phyloP scores from a whole-genome alignment of 2,888 invertebrate species.

The Lottia scabra region DNA sequence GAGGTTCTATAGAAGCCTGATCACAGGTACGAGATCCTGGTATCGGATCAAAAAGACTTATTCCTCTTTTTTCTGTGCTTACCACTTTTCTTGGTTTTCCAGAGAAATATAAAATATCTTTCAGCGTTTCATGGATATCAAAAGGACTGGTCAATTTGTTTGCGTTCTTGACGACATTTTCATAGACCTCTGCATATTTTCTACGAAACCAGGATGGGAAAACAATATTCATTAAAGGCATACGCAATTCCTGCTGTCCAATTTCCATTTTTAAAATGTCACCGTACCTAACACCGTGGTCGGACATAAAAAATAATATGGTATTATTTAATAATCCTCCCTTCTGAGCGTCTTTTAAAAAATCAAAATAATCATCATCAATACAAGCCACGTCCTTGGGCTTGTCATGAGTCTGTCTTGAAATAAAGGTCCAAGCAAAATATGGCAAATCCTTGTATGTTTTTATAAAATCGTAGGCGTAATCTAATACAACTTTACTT shows the following conservation, averaged over 20 bases:
- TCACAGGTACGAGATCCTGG: neutral
- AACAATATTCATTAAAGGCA: slow-evolving; percentile 82
- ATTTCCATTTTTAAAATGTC: slow-evolving; percentile 84
- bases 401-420: slow-evolving; percentile 85
- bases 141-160: slow-evolving; percentile 81
- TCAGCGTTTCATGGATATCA: slow-evolving; percentile 84
- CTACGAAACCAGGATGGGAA: slow-evolving; percentile 80
- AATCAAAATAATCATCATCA: slow-evolving; percentile 76
- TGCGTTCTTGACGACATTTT: slow-evolving; percentile 77
- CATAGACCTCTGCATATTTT: slow-evolving; percentile 75
- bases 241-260: slow-evolving; percentile 81
- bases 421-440: slow-evolving; percentile 88
- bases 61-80: slow-evolving; percentile 72
- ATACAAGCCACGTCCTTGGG: slow-evolving; percentile 82
- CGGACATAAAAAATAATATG: slow-evolving; percentile 75
- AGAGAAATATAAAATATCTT: slow-evolving; percentile 72
- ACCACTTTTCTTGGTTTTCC: slow-evolving; percentile 64
- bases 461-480: slow-evolving; percentile 74
- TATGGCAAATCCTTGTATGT: slow-evolving; percentile 74
- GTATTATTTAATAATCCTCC: slow-evolving; percentile 38
- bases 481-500: slow-evolving; percentile 80
- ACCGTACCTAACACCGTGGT: slow-evolving; percentile 91
- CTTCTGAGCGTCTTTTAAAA: slow-evolving; percentile 72
- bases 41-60: slow-evolving; percentile 9
- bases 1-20: neutral